Conservation (phyloP, 1,140 invertebrate genomes). For the Aphis gossypii region DNA sequence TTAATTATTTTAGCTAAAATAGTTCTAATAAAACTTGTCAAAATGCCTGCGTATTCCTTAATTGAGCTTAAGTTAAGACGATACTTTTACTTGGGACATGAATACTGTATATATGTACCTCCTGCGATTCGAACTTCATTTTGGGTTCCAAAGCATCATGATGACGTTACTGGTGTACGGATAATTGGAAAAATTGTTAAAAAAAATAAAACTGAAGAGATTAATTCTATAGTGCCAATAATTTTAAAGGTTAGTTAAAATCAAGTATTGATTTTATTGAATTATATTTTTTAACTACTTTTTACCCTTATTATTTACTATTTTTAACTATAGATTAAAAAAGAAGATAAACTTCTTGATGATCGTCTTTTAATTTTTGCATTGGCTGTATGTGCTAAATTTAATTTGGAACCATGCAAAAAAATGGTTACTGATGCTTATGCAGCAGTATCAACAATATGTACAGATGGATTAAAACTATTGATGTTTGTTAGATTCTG, state of each 20-base stretch:
- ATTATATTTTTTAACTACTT: not conserved
- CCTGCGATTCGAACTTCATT: not conserved
- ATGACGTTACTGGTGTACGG: not conserved
- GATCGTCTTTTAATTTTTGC: conserved; percentile 15
- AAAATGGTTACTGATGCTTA: conserved; percentile 38
- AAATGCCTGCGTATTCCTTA: conserved; percentile 5
- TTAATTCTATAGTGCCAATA: conserved; percentile 49
- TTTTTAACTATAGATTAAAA: conserved; percentile 27
- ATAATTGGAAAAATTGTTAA: conserved; percentile 55
- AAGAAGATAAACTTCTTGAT: conserved; percentile 38
- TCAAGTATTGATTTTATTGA: not conserved
- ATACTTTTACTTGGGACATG: conserved; percentile 40
- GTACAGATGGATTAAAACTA: conserved; percentile 40
- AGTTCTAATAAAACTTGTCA: not conserved
- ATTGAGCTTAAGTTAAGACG: conserved; percentile 35
- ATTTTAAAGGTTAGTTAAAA: conserved; percentile 38
- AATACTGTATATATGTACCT: conserved; percentile 42
- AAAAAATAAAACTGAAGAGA: conserved; percentile 39
- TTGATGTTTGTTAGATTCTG: conserved; percentile 48
- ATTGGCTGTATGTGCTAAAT: conserved; percentile 39
- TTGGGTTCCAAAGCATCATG: not conserved
- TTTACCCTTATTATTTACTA: not conserved
- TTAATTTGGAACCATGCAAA: not conserved
- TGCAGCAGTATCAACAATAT: conserved; percentile 27
- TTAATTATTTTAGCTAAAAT: not conserved